Conservation (phyloP, 2,113 vertebrate genomes). For the Trematocara unimaculatum region DNA sequence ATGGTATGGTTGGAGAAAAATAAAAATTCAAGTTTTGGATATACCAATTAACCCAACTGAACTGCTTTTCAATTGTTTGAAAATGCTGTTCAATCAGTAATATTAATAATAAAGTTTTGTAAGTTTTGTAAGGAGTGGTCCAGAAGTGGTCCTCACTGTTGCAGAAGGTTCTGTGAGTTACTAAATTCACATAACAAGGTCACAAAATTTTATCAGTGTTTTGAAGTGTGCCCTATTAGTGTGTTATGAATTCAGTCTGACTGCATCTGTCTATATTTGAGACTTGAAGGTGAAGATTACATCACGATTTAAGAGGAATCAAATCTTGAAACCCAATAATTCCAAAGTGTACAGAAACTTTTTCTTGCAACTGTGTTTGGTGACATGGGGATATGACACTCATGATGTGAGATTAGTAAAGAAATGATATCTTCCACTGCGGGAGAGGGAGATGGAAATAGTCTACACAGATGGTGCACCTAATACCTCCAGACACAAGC, state of each 20-base stretch:
- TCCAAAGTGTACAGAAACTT: neutral
- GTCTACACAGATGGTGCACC: neutral
- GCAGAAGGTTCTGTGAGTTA: neutral
- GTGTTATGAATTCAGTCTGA: neutral
- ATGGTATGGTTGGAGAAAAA: neutral
- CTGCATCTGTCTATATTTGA: neutral
- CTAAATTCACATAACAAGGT: neutral
- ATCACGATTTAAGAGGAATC: neutral
- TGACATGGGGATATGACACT: neutral
- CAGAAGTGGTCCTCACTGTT: neutral
- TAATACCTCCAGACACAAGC: neutral
- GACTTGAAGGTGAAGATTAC: neutral
- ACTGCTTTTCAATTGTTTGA: neutral
- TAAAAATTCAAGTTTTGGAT: neutral
- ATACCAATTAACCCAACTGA: neutral
- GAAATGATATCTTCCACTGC: neutral
- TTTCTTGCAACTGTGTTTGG: neutral
- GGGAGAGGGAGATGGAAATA: neutral
- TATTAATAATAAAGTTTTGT: neutral
- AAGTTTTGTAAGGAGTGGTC: neutral
- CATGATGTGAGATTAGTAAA: neutral
- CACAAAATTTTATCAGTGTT: neutral
- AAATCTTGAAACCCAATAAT: neutral
- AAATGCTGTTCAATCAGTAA: neutral
- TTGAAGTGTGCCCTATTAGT: no score